Evolutionary conservation across 2,888 invertebrate genomes (phyloP).

Genomic region (Aquatica leii): DNA sequence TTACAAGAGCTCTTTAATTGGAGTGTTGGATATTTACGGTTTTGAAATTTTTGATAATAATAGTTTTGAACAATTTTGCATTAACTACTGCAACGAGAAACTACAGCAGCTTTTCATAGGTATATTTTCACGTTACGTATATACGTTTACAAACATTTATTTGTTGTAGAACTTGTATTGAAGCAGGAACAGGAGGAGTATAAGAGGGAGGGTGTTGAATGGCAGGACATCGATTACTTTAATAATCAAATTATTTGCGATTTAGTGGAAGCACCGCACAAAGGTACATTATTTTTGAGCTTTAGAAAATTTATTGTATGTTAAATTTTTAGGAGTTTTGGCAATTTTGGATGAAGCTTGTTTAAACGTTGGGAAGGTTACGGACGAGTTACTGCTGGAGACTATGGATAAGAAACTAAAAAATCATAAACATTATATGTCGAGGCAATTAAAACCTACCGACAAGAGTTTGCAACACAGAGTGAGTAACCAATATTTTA

Average conservation of each 20-base stretch:
- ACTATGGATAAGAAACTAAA: conserved; percentile 91
- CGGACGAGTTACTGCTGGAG: conserved; percentile 83
- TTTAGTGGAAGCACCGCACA: conserved; percentile 91
- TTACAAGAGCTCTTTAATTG: conserved; percentile 83
- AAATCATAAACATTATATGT: conserved; percentile 89
- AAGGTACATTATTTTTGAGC: conserved; percentile 68
- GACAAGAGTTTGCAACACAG: conserved; percentile 68
- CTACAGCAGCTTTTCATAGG: conserved; percentile 97
- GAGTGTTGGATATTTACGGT: conserved; percentile 97
- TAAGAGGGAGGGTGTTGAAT: conserved; percentile 91
- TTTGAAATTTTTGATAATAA: conserved; percentile 98
- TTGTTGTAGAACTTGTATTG: conserved; percentile 82
- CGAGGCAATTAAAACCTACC: conserved; percentile 81
- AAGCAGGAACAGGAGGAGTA: conserved; percentile 99
- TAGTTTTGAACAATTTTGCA: conserved; percentile 98
- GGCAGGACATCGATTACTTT: conserved; percentile 95
- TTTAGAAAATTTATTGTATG: background rate
- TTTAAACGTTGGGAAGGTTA: conserved; percentile 92
- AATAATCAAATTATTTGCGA: conserved; percentile 97
- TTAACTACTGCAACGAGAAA: conserved; percentile 99
- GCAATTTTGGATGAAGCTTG: conserved; percentile 98
- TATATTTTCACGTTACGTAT: conserved; percentile 58
- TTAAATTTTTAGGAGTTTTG: conserved; percentile 62
- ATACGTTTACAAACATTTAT: background rate
- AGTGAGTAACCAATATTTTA: conserved; percentile 21